A percentile compares a stretch with the other conserved stretches of the same genome.
Evolutionary conservation across 1,140 invertebrate species (phyloP).

Genomic region (Neodiprion lecontei): DNA sequence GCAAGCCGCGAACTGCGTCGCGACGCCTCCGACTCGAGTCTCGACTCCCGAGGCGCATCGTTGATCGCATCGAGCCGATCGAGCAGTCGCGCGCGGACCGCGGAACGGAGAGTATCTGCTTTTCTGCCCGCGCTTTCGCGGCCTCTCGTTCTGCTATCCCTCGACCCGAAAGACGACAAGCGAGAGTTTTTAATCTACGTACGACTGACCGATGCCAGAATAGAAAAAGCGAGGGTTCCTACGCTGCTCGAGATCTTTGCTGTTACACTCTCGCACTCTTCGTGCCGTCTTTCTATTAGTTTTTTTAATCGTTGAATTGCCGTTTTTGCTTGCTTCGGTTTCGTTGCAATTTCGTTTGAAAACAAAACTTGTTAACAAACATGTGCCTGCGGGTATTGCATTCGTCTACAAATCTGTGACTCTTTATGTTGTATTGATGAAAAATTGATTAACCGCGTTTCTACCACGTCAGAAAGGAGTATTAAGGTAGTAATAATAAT

Average conservation of each 20-base stretch:
- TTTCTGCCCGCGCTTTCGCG: not conserved
- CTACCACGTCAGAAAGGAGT: no score
- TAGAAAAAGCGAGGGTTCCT: slow-evolving; percentile 16
- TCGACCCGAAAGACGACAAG: not conserved
- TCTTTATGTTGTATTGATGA: no score
- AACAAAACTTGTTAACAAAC: no score
- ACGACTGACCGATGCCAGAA: slow-evolving; percentile 5
- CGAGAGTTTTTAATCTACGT: not conserved
- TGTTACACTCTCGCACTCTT: slow-evolving; percentile 21
- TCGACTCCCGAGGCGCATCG: not conserved
- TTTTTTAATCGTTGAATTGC: no score
- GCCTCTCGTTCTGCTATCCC: not conserved
- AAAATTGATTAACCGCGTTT: no score
- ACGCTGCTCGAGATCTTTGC: slow-evolving; percentile 17
- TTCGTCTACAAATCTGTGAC: no score
- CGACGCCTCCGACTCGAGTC: not conserved
- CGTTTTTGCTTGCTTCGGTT: no score
- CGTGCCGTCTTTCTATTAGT: slow-evolving; percentile 10
- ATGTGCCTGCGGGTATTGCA: no score
- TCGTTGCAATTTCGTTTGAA: no score
- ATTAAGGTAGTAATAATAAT: no score
- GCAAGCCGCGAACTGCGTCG: not conserved
- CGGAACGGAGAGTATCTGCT: slow-evolving; percentile 44
- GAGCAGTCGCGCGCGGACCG: slow-evolving; percentile 53
- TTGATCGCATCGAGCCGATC: not conserved